Evolutionary conservation across 2,888 invertebrate species (phyloP).

Genomic region (Scaptomyza reducta): DNA sequence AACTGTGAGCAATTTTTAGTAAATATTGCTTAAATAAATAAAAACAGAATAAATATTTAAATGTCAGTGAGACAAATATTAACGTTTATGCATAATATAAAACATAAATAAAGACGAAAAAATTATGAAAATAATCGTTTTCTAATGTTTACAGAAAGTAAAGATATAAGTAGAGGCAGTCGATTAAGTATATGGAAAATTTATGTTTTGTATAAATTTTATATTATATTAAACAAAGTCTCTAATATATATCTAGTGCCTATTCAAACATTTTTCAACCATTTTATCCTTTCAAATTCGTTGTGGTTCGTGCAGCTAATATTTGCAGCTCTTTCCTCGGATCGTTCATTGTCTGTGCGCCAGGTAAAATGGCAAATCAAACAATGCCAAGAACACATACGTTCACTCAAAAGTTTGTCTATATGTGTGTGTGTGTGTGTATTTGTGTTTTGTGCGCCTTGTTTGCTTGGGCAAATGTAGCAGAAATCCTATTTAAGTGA

Average conservation of each 20-base stretch:
- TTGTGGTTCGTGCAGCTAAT: conserved; percentile 46
- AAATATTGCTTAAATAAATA: neutral
- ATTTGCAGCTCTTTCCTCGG: conserved; percentile 39
- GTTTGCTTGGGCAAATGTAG: conserved; percentile 64
- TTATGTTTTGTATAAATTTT: no score
- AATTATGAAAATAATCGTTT: no score
- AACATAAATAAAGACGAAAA: no score
- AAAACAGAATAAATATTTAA: neutral
- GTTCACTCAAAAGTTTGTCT: conserved; percentile 10
- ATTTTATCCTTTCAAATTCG: conserved; percentile 31
- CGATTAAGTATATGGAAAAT: no score
- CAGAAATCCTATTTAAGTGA: conserved; percentile 72
- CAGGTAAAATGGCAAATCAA: conserved; percentile 74
- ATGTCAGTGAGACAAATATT: no score
- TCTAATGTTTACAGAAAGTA: neutral
- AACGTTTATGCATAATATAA: no score
- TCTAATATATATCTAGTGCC: neutral
- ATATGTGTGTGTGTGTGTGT: conserved; percentile 13
- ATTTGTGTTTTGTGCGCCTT: conserved; percentile 36
- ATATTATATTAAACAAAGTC: neutral
- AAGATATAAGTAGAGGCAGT: no score
- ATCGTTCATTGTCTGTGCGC: conserved; percentile 33
- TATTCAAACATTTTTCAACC: conserved; percentile 35
- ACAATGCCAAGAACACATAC: conserved; percentile 48
- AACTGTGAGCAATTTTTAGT: neutral